Evolutionary conservation across 2,888 invertebrate genomes (phyloP).

Genomic region (Ennomos quercinarius): DNA sequence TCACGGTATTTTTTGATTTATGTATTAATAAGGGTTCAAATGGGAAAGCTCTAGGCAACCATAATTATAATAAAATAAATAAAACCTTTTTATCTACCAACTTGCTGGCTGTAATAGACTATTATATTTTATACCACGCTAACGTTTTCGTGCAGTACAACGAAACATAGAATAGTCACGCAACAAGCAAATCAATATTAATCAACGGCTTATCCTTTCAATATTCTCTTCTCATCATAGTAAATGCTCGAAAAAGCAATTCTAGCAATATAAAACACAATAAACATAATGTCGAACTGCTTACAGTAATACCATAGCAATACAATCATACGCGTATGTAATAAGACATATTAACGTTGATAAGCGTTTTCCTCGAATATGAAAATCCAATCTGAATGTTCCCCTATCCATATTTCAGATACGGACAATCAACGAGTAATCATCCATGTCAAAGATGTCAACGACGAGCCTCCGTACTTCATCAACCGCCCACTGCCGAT

Average conservation of each 20-base stretch:
- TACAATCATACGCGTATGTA: no score
- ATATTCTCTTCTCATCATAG: conserved; percentile 15
- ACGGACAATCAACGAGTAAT: conserved; percentile 98
- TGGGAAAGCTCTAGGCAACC: not conserved
- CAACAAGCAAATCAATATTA: conserved; percentile 30
- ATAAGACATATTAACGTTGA: no score
- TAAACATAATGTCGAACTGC: no score
- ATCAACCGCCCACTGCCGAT: conserved; percentile 98
- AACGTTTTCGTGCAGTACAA: conserved; percentile 19
- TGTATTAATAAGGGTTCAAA: not conserved
- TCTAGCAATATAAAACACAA: conserved; percentile 1
- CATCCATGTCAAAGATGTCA: conserved; percentile 97
- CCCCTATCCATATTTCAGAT: conserved; percentile 84
- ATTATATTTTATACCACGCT: conserved; percentile 4
- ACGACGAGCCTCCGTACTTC: conserved; percentile 98
- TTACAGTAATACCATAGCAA: no score
- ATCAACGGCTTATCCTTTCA: conserved; percentile 20
- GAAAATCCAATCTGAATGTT: no score
- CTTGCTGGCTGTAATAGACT: not conserved
- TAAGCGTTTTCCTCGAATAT: no score
- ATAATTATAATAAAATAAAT: not conserved
- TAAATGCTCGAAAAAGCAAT: conserved; percentile 8
- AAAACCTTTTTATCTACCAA: not conserved
- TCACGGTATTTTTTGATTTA: not conserved
- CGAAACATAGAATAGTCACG: conserved; percentile 29